These are phyloP conservation scores for Atherinomorus stipes DNA, from an alignment of 2,113 vertebrate genomes.

Conservation along the genomic window DNA sequence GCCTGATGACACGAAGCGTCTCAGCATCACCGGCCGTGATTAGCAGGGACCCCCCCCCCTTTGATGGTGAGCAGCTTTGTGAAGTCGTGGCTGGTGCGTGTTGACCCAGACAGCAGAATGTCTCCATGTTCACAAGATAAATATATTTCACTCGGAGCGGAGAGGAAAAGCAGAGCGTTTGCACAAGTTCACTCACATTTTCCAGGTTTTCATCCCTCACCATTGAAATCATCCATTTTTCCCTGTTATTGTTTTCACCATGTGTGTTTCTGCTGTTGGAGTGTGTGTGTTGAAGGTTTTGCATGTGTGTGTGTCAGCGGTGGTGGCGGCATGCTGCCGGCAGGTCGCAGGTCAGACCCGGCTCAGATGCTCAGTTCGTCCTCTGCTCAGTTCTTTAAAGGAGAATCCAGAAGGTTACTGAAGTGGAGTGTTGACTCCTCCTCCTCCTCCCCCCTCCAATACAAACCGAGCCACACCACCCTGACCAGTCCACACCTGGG, in stretches of 20 bases:
- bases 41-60: slow-evolving; percentile 9
- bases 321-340: background rate
- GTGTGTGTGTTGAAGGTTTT: slow-evolving; percentile 1
- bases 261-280: slow-evolving; percentile 39
- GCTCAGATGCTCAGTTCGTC: background rate
- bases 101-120: slow-evolving; percentile 66
- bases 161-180: slow-evolving; percentile 53
- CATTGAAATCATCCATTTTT: slow-evolving; percentile 50
- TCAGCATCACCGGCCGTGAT: slow-evolving; percentile 1
- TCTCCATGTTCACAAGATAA: slow-evolving; percentile 32
- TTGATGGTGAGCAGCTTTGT: slow-evolving; percentile 50
- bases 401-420: background rate
- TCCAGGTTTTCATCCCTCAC: slow-evolving; percentile 39
- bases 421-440: too few species aligned
- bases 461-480: slow-evolving; percentile 51
- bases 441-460: slow-evolving; percentile 20
- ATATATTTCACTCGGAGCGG: slow-evolving; percentile 18
- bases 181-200: too few species aligned
- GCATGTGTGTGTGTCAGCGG: background rate
- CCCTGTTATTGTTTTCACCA: slow-evolving; percentile 26
- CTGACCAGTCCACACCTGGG: slow-evolving; percentile 17
- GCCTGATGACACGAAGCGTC: slow-evolving; percentile 35
- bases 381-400: background rate
- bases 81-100: slow-evolving; percentile 4
- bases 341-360: slow-evolving; percentile 17